A percentile compares a stretch with the other conserved stretches of the same genome.
phyloP scores from a whole-genome alignment of 2,797 vertebrate genomes.

The Setipinna tenuifilis region DNA sequence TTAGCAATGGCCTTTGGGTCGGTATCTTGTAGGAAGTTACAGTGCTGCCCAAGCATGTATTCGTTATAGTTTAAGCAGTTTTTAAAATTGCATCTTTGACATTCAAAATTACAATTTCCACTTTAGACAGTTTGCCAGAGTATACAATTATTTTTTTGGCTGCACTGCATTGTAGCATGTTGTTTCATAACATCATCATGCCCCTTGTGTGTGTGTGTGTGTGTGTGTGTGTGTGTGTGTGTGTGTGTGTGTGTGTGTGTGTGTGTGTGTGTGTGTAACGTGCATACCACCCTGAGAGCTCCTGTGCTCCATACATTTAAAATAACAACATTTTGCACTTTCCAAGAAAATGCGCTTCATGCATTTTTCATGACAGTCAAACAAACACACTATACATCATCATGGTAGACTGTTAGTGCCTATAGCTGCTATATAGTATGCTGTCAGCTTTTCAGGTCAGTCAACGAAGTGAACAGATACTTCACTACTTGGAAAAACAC shows the following conservation, averaged over 20 bases:
- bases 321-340: not conserved
- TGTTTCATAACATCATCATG: not conserved
- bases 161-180: not conserved
- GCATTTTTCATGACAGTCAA: conserved; percentile 13
- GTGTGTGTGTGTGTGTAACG: not conserved
- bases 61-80: no score
- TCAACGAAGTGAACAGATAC: not conserved
- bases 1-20: no score
- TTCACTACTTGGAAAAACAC: not conserved
- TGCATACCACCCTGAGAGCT: not conserved
- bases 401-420: not conserved
- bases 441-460: not conserved
- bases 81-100: no score
- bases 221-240: conserved; percentile 15
- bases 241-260: conserved; percentile 26
- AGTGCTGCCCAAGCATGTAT: no score
- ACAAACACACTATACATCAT: conserved; percentile 14
- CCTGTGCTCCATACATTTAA: not conserved
- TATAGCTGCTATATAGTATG: not conserved
- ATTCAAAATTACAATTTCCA: no score
- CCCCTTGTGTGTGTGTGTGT: not conserved
- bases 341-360: not conserved
- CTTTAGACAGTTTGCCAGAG: no score
- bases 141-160: no score
- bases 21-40: no score